Evolutionary conservation across 1,140 invertebrate species (phyloP), one percentile per base, ranked within the genome.

Genomic region (Lucilia cuprina): DNA sequence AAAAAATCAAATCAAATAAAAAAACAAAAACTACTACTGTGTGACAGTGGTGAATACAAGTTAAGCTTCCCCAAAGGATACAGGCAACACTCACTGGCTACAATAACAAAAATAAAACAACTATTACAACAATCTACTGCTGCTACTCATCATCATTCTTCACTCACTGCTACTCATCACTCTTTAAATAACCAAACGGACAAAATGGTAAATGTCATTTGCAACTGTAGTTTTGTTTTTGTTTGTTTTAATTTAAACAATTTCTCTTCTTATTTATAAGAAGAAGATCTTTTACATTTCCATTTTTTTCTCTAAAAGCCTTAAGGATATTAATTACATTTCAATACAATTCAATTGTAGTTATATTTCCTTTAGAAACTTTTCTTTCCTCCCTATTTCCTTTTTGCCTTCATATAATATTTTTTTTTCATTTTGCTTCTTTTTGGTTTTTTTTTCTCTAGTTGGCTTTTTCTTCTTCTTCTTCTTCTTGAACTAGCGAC

Each of bases 251-350:
- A 30, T 30, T 41, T 8, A 41, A 41, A 41, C 41, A 41, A 41
- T 41, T 41, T 10, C 7, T 41, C 41, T 10, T 41, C 41, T 41
- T 41, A 30, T 30, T 30, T 30, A 30, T 41, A 41, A 10, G 41
- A 41, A 8, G 41, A 41, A 30, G 25, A 30, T 30, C 41, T 41
- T 0, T 5, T 41, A 41, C 41, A 41, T 41, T 41, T 41, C 0
- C 41, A 41, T 41, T 30, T 30, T 30, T 30, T 30, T 30, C 5
- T 41, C 55, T n/a, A 60, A 17, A 70, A 70, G 4, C n/a, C 65
- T 70, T n/a, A 70, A 70, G 19, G 65, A 70, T 70, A 70, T 70
- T 70, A 70, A 70, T 70, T 70, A 70, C 65, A 25, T 60, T 17
- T n/a, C 14, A 60, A 41, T 14, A 14, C 50, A 55, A 55, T 55